Base-by-base conservation (phyloP, 2,888 invertebrate genomes). In the Ormyrus labotus region DNA sequence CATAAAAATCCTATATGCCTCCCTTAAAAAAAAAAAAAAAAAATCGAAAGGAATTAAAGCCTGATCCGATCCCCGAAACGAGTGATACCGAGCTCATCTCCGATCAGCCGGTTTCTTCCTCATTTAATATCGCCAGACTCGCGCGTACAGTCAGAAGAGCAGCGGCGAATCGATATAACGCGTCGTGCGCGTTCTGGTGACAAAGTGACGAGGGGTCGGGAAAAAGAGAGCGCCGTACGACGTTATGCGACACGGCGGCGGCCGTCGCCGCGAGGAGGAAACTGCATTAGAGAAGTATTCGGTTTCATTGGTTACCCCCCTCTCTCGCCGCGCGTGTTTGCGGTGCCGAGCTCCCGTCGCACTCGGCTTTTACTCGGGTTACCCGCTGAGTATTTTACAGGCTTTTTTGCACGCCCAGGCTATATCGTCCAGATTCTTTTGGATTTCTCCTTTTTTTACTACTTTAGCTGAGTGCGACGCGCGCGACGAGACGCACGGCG, bases 201-300 rank as follows among this genome's bases (percentile, higher is more conserved):
- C 65, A 80, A 67, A 76, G 71, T 58, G 80, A 67, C 60, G 68
- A 45, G 64, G 65, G 53, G 72, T 6, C 34, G 67, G 47, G 34
- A 64, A n/a, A n/a, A 71, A 47, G 47, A n/a, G 10, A 53, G 50
- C 69, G 65, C 64, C 65, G 53, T 53, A 65, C 55, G 61, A 60
- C 65, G 72, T 61, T 68, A 73, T 45, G 80, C 63, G 77, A 77
- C 73, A 69, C 74, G 64, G 58, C 55, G 53, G 69, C 72, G 76
- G 53, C 34, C 34, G 34, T 63, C 72, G 76, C 69, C 75, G 79
- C 81, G 63, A 72, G 74, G 81, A 75, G 78, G 78, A 76, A 82
- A 82, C 82, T 82, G 79, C 82, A 82, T 82, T 82, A 82, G 82
- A 82, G 78, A 78, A 78, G 81, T 81, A 82, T 82, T 82, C 73